phyloP scores from a whole-genome alignment of 2,113 vertebrate species.

The Podiceps cristatus region DNA sequence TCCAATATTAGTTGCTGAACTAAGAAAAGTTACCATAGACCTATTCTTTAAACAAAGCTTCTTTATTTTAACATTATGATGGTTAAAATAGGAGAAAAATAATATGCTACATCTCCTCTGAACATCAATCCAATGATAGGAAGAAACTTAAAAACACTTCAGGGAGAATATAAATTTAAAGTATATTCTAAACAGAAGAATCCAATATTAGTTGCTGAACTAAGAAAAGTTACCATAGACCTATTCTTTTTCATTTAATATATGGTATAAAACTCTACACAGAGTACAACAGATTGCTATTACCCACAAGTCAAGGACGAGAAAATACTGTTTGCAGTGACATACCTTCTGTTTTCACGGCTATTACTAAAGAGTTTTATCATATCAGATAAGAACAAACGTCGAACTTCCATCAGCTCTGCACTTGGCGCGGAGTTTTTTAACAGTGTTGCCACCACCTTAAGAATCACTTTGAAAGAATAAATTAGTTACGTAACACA shows the following conservation, averaged over 20 bases:
- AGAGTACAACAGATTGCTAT: neutral
- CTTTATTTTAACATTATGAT: neutral
- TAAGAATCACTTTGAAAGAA: constrained; percentile 92
- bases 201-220: neutral
- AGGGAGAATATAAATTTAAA: neutral
- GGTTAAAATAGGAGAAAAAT: neutral
- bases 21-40: neutral
- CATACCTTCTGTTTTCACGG: constrained; percentile 95
- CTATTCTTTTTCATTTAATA: neutral
- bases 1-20: neutral
- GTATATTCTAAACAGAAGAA: neutral
- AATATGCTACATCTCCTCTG: neutral
- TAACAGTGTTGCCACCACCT: constrained; percentile 96
- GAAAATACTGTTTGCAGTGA: neutral
- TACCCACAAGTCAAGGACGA: neutral
- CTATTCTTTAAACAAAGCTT: neutral
- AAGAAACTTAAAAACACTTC: neutral
- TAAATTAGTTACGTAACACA: constrained; percentile 25
- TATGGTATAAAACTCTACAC: neutral
- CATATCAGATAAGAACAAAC: constrained; percentile 98
- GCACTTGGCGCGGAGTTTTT: constrained; percentile 95
- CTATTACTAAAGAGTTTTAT: constrained; percentile 99
- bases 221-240: neutral
- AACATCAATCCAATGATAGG: neutral
- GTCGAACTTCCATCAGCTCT: constrained; percentile 98